Evolutionary conservation across 2,888 invertebrate genomes (phyloP).

Genomic region (Homarus gammarus): DNA sequence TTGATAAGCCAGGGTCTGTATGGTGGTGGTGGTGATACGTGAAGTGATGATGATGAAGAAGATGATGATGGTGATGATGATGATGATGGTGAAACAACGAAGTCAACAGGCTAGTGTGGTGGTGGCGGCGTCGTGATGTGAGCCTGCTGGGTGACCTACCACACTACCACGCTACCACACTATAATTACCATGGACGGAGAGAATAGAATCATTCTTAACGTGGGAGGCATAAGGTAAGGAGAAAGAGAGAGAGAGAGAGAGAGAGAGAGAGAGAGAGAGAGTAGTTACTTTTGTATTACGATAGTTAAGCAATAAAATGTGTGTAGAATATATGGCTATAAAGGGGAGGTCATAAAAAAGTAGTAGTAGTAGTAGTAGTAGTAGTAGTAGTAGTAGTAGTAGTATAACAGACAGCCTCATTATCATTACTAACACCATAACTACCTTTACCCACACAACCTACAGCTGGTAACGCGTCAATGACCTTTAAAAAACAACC

Average conservation of each 20-base stretch:
- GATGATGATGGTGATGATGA: neutral
- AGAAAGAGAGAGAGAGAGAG: neutral
- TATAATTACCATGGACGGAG: slow-evolving; percentile 87
- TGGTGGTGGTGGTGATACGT: neutral
- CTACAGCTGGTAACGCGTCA: too few species aligned
- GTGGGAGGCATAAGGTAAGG: slow-evolving; percentile 88
- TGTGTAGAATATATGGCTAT: too few species aligned
- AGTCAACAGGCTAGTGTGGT: neutral
- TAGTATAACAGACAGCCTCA: too few species aligned
- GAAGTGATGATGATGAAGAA: neutral
- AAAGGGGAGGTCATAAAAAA: too few species aligned
- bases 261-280: neutral
- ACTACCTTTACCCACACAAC: too few species aligned
- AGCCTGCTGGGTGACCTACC: neutral
- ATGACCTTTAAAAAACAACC: too few species aligned
- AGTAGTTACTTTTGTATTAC: too few species aligned
- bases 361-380: too few species aligned
- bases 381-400: too few species aligned
- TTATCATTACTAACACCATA: too few species aligned
- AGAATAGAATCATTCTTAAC: slow-evolving; percentile 95
- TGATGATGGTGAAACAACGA: slow-evolving; percentile 7
- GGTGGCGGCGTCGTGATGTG: slow-evolving; percentile 13
- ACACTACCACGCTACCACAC: slow-evolving; percentile 4
- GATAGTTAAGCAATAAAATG: too few species aligned
- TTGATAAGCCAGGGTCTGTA: neutral